Percentiles rank a stretch among this genome's conserved stretches.
These are phyloP conservation scores for Rostratula benghalensis DNA, from an alignment of 2,113 vertebrate genomes.

Conservation along the genomic window DNA sequence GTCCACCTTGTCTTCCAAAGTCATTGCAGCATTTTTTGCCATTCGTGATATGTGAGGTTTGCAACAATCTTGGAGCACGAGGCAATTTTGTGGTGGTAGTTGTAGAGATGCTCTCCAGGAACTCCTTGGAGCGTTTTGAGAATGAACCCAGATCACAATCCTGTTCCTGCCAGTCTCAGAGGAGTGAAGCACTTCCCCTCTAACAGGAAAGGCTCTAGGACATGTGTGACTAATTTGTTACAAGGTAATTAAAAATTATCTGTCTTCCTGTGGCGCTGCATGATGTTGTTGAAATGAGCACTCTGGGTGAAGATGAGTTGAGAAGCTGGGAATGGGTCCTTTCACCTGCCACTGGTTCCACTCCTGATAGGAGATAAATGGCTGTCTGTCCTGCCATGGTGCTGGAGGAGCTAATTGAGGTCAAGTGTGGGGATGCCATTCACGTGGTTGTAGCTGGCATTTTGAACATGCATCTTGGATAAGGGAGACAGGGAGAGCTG, in stretches of 20 bases:
- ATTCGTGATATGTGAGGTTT: not conserved
- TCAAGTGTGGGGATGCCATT: not conserved
- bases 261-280: not conserved
- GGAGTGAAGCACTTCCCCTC: not conserved
- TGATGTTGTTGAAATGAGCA: not conserved
- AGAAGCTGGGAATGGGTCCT: not conserved
- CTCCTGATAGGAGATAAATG: not conserved
- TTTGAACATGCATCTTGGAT: not conserved
- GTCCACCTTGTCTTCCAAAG: not conserved
- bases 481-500: not conserved
- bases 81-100: not conserved
- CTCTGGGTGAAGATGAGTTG: not conserved
- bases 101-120: not conserved
- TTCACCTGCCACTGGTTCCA: not conserved
- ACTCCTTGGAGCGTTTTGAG: not conserved
- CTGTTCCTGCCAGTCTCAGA: not conserved
- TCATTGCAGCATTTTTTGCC: not conserved
- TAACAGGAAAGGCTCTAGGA: not conserved
- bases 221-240: slow-evolving; percentile 21
- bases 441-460: fast-evolving
- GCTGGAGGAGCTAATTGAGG: not conserved
- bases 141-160: not conserved
- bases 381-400: not conserved
- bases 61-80: not conserved
- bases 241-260: slow-evolving; percentile 39